phyloP scores from a whole-genome alignment of 1,140 invertebrate genomes.

The Glossosoma conforme region DNA sequence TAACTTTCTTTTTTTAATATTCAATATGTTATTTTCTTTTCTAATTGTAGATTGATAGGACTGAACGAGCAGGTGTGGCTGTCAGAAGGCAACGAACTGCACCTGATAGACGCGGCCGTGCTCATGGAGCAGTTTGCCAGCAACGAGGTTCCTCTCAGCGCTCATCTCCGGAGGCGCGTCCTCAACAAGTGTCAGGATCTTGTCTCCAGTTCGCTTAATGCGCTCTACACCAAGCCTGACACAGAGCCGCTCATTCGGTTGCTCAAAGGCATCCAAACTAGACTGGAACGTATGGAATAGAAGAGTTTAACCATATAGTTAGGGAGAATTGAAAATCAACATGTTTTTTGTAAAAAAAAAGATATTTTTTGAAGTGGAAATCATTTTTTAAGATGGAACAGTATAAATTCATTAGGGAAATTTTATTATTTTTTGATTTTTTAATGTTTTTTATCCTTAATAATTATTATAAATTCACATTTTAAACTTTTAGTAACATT shows the following conservation, averaged over 20 bases:
- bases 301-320: too few relatives aligned
- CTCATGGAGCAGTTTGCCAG: constrained; percentile 59
- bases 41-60: constrained; percentile 58
- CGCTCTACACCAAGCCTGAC: constrained; percentile 63
- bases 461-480: too few relatives aligned
- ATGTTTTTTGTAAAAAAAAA: too few relatives aligned
- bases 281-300: constrained; percentile 35
- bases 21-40: constrained; percentile 23
- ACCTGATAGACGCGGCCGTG: constrained; percentile 63
- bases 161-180: constrained; percentile 53
- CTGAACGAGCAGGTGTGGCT: constrained; percentile 72
- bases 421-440: too few relatives aligned
- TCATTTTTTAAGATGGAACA: too few relatives aligned
- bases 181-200: constrained; percentile 62
- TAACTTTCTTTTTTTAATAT: too few relatives aligned
- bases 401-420: too few relatives aligned
- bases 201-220: constrained; percentile 60
- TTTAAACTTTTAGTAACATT: too few relatives aligned
- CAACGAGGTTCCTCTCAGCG: constrained; percentile 46
- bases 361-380: too few relatives aligned
- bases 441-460: too few relatives aligned
- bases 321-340: too few relatives aligned
- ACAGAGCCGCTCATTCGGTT: constrained; percentile 42
- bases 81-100: constrained; percentile 71
- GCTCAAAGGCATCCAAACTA: constrained; percentile 40